Conservation (phyloP, 2,113 vertebrate species). For the Pteruthius melanotis region DNA sequence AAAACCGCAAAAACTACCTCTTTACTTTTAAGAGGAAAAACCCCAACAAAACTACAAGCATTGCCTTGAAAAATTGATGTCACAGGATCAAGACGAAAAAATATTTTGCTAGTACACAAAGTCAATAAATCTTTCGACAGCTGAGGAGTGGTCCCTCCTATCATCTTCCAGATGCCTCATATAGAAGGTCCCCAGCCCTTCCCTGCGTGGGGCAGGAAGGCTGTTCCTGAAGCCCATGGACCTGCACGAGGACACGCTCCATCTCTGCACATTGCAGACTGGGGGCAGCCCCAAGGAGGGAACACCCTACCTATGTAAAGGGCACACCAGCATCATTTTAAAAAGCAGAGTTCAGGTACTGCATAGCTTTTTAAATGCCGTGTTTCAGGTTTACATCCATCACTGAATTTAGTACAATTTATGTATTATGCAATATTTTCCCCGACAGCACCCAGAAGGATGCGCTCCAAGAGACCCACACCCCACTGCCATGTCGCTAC, state of each 20-base stretch:
- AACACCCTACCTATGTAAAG: neutral
- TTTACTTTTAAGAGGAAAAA: neutral
- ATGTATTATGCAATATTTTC: neutral
- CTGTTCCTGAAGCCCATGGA: neutral
- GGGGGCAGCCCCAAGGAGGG: neutral
- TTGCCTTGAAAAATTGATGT: neutral
- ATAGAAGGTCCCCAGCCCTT: neutral
- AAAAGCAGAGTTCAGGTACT: neutral
- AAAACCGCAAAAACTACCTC: neutral
- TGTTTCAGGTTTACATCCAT: neutral
- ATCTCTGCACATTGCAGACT: neutral
- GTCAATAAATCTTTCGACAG: neutral
- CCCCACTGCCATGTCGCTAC: neutral
- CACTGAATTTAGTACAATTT: neutral
- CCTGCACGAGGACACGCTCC: rapidly evolving
- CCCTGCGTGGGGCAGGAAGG: neutral
- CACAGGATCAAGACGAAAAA: neutral
- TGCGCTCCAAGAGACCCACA: neutral
- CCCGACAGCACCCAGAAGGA: neutral
- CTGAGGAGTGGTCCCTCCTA: neutral
- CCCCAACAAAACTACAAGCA: neutral
- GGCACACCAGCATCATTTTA: neutral
- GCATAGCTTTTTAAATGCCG: neutral
- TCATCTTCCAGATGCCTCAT: neutral
- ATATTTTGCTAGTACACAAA: neutral